Conservation (phyloP, 2,888 invertebrate genomes). For the Hedychridium roseum region DNA sequence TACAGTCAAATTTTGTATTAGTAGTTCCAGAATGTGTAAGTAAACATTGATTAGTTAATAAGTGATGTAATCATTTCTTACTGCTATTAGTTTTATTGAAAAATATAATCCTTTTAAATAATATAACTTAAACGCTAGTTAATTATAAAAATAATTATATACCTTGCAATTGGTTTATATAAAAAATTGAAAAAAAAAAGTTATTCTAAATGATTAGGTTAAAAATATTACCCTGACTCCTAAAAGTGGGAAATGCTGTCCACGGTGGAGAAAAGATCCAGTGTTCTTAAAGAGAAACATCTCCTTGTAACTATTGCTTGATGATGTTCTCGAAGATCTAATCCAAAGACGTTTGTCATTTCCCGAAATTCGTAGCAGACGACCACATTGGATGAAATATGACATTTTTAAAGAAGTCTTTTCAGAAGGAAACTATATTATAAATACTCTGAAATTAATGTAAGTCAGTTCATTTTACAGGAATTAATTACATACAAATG, state of each 20-base stretch:
- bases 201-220: constrained; percentile 5
- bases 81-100: not conserved
- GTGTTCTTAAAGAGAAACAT: constrained; percentile 29
- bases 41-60: not conserved
- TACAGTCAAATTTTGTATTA: not conserved
- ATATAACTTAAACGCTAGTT: constrained; percentile 1
- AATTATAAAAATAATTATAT: not conserved
- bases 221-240: constrained; percentile 39
- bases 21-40: not conserved
- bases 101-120: constrained; percentile 6
- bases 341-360: constrained; percentile 28
- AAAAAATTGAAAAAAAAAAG: not conserved
- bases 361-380: constrained; percentile 23
- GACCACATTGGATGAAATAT: constrained; percentile 32
- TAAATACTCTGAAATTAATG: no score
- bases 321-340: constrained; percentile 19
- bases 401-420: no score
- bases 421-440: no score
- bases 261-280: constrained; percentile 20
- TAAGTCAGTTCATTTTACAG: no score
- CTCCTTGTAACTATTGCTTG: constrained; percentile 15
- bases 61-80: not conserved
- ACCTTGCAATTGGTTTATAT: not conserved
- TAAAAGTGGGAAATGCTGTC: constrained; percentile 16
- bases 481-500: no score